Conservation (phyloP, 1,140 invertebrate genomes). For the Temnothorax nylanderi region DNA sequence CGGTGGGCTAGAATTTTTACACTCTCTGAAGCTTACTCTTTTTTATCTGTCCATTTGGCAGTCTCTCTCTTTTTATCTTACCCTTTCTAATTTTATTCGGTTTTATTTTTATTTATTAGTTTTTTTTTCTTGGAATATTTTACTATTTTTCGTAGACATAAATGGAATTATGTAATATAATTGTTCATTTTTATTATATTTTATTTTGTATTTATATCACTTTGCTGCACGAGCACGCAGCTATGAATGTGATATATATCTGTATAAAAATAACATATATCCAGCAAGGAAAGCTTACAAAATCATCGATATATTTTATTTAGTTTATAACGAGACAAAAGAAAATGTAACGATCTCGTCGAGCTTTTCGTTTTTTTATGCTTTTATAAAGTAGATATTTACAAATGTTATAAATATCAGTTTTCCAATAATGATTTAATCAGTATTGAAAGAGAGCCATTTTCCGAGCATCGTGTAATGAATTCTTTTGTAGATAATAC, state of each 20-base stretch:
- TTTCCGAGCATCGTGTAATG: background rate
- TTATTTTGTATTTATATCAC: too few relatives aligned
- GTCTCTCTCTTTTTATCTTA: background rate
- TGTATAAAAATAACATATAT: too few relatives aligned
- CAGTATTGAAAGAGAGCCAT: background rate
- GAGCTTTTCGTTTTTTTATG: background rate
- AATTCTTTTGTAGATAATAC: background rate
- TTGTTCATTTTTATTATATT: background rate
- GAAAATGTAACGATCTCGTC: background rate
- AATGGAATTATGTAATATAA: background rate
- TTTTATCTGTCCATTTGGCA: constrained; percentile 40
- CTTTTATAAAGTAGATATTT: background rate
- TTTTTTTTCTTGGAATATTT: background rate
- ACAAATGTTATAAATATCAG: background rate
- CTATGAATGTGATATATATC: too few relatives aligned
- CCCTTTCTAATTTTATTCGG: background rate
- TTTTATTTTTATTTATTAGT: constrained; percentile 6
- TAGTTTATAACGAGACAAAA: background rate
- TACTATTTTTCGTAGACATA: background rate
- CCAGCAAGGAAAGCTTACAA: too few relatives aligned
- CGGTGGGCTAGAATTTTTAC: constrained; percentile 57
- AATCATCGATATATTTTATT: background rate
- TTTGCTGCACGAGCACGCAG: too few relatives aligned
- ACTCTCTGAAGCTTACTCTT: constrained; percentile 5
- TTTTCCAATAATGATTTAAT: background rate